Conservation (phyloP, 2,113 vertebrate genomes). For the Dromiciops gliroides region DNA sequence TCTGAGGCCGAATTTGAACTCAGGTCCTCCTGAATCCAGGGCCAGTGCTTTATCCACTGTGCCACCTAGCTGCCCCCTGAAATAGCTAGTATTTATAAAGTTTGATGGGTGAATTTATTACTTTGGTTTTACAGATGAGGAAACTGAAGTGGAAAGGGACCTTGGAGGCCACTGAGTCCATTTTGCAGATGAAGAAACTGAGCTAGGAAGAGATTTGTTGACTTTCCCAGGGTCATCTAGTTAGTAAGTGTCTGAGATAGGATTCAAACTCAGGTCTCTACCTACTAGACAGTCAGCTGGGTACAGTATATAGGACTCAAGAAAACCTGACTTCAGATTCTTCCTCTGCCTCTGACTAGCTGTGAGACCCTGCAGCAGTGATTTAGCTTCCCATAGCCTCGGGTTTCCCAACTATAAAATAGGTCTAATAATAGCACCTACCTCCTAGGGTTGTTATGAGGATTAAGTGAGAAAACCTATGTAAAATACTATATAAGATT, state of each 20-base stretch:
- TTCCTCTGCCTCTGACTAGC: background rate
- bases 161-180: background rate
- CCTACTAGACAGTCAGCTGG: background rate
- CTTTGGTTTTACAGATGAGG: slow-evolving; percentile 13
- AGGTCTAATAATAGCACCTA: background rate
- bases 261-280: background rate
- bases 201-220: slow-evolving; percentile 9
- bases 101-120: background rate
- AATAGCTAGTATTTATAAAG: background rate
- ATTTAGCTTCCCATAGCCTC: background rate
- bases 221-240: slow-evolving; percentile 20
- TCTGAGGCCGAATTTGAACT: no score
- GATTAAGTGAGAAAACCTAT: background rate
- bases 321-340: background rate
- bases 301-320: background rate
- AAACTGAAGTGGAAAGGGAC: background rate
- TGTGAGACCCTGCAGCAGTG: background rate
- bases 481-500: background rate
- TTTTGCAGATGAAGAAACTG: background rate
- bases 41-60: no score
- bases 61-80: no score
- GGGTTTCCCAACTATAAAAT: background rate
- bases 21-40: no score
- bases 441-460: background rate
- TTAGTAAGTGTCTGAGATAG: background rate